Base-by-base conservation (phyloP, 2,888 invertebrate species). In the Tenodera sinensis region DNA sequence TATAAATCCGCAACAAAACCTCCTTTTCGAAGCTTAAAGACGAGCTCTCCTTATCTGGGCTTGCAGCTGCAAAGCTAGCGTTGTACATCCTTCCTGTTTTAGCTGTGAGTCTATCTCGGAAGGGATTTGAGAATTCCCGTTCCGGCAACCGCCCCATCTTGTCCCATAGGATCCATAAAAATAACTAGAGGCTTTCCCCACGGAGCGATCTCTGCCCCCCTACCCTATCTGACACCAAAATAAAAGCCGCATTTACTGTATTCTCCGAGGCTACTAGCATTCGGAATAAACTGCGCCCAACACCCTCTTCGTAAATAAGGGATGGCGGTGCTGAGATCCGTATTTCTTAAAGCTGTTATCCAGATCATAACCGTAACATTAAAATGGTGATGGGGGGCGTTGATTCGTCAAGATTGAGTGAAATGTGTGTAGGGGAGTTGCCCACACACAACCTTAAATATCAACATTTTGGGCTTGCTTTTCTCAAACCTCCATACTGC, bases 131-230 rank as follows among this genome's bases (percentile, higher is more conserved):
- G 54, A 71, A 71, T 71, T 25, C 54, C 54, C 54, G 54, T 25
- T 71, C 20, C 54, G 54, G 54, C 54, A 71, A 71, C 54, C 54
- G 25, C 54, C 54, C 54, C 54, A 71, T 71, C 54, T 83, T 14
- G 14, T 87, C 87, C 83, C 83, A 34, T 14, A 83, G 28, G 87
- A 42, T 42, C 34, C 87, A 87, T 87, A 87, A 87, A 87, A 87
- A 87, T 87, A 87, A 87, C 87, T 82, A 34, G 20, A 28, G 87
- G 42, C 47, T 84, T 47, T 27, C 84, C 47, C 84, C 15, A 47
- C 25, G 84, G 84, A 34, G 42, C 84, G 84, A 84, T 84, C 47
- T 27, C 14, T n/a, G 28, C 34, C 34, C 84, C 42, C 84, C 54
- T 71, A 20, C 54, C 54, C 54, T 71, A 71, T 71, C 54, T 71